phyloP scores from a whole-genome alignment of 2,888 invertebrate genomes.

The Scaptomyza reducta region DNA sequence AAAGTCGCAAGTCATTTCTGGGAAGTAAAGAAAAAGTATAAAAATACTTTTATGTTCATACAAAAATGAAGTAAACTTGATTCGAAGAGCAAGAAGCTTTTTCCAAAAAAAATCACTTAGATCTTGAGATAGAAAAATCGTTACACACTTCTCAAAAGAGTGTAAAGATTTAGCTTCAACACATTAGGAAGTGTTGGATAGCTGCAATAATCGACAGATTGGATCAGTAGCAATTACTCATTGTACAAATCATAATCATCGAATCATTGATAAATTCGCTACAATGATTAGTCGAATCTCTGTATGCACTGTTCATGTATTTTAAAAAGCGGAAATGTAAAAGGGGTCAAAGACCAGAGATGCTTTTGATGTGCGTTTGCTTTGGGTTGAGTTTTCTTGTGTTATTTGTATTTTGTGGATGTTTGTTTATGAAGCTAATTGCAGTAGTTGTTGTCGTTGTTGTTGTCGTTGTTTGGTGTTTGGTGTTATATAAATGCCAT shows the following conservation, averaged over 20 bases:
- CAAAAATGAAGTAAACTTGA: slow-evolving; percentile 3
- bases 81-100: slow-evolving; percentile 1
- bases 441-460: slow-evolving; percentile 26
- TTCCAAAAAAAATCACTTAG: slow-evolving; percentile 9
- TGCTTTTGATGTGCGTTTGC: slow-evolving; percentile 41
- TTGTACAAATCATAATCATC: not conserved
- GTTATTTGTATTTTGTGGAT: slow-evolving; percentile 18
- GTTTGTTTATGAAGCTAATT: slow-evolving; percentile 62
- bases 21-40: slow-evolving; percentile 45
- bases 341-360: slow-evolving; percentile 48
- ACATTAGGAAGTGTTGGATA: not conserved
- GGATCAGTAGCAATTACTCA: slow-evolving; percentile 12
- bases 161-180: not conserved
- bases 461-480: slow-evolving; percentile 6
- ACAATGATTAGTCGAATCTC: slow-evolving; percentile 26
- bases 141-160: not conserved
- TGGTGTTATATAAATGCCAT: slow-evolving; percentile 39
- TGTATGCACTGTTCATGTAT: not conserved
- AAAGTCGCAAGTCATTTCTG: slow-evolving; percentile 57
- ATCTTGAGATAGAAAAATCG: not conserved
- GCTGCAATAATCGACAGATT: not conserved
- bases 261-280: slow-evolving; percentile 7
- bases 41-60: not conserved
- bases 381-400: slow-evolving; percentile 1
- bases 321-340: slow-evolving; percentile 39